Evolutionary conservation across 2,888 invertebrate species (phyloP).

Genomic region (Tholera decimalis): DNA sequence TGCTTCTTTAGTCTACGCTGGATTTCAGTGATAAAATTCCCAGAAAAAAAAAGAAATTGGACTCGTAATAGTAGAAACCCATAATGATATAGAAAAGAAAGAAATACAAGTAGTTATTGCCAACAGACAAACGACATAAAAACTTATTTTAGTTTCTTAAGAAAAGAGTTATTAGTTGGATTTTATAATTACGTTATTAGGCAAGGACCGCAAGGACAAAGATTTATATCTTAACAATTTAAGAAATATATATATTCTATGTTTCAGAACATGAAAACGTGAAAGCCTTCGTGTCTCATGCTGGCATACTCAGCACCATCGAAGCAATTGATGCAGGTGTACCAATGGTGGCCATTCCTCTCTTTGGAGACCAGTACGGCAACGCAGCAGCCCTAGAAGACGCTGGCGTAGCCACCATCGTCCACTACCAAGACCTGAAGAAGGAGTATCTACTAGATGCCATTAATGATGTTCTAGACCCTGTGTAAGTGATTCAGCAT

Average conservation of each 20-base stretch:
- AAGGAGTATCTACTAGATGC: conserved; percentile 90
- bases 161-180: no score
- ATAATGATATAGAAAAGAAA: no score
- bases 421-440: conserved; percentile 91
- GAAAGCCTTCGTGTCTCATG: conserved; percentile 93
- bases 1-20: no score
- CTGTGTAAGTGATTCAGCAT: conserved; percentile 85
- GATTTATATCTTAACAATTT: no score
- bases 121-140: no score
- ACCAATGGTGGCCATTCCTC: conserved; percentile 93
- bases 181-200: no score
- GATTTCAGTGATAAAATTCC: no score
- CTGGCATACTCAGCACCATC: conserved; percentile 93
- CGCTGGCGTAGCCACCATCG: conserved; percentile 91
- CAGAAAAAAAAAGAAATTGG: no score
- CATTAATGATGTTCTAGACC: conserved; percentile 90
- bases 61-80: no score
- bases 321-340: conserved; percentile 93
- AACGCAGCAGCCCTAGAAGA: conserved; percentile 92
- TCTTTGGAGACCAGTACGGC: conserved; percentile 94
- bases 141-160: no score
- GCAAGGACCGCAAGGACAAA: no score
- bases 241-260: conserved; percentile 5
- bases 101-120: no score
- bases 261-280: conserved; percentile 93